Base-by-base conservation (phyloP, 2,888 invertebrate genomes). In the Melinopterus prodromus region DNA sequence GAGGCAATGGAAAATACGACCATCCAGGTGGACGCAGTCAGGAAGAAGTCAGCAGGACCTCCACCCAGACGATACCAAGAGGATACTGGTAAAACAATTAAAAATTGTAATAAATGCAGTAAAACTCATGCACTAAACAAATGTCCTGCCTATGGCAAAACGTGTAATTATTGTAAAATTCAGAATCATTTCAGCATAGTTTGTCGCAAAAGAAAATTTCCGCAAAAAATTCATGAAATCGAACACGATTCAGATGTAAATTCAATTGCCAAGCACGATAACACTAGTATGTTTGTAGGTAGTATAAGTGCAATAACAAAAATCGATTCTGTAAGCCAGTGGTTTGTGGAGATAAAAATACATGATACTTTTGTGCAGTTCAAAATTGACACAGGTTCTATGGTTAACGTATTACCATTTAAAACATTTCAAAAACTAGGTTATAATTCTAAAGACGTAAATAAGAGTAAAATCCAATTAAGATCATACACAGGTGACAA, bases 351-450 rank as follows among this genome's bases (percentile, higher is more conserved):
- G 26, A 26, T 76, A 70, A 70, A 70, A 15, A 70, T 70, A 7
- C 15, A 70, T 70, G 16, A 70, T 16, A 7, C 15, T 16, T 16
- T n/a, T 70, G 70, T 70, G 14, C 14, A 70, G 16, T 70, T 70
- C 16, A 70, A 70, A 70, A 70, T 70, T 70, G 70, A 70, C 9
- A 70, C 70, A 70, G 70, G 70, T 6, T 6, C 70, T 70, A 70
- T 70, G 6, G 70, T 16, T 70, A 70, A 70, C 16, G 16, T 70
- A 7, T 6, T 70, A 70, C 16, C 70, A 70, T 70, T 70, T 70
- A 70, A 26, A 26, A 26, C 26, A 26, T 26, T 26, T 26, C 26
- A 26, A 26, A 26, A 26, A 26, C 26, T 26, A 26, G 26, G 26
- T 2, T 26, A 26, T 26, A 26, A 26, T 26, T 26, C 1, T 26